Conservation (phyloP, 2,888 invertebrate genomes). For the Hyalella azteca region DNA sequence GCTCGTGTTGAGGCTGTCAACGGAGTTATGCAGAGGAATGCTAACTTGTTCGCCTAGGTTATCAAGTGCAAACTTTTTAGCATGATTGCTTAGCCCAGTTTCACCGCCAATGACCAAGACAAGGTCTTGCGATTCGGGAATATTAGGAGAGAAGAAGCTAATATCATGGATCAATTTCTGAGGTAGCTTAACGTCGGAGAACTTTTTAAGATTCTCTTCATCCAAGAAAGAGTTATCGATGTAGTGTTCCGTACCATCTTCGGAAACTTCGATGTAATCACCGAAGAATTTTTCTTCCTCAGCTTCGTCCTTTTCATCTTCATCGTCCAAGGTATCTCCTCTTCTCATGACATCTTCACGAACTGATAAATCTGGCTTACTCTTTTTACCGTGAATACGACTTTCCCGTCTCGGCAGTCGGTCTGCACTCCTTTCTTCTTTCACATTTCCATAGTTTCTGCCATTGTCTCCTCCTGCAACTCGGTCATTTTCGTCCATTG, state of each 20-base stretch:
- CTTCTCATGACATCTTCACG: not conserved
- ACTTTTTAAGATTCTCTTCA: slow-evolving; percentile 29
- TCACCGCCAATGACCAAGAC: slow-evolving; percentile 89
- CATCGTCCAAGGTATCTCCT: not conserved
- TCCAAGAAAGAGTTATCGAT: slow-evolving; percentile 22
- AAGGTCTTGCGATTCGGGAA: slow-evolving; percentile 67
- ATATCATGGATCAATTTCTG: slow-evolving; percentile 56
- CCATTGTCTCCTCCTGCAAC: not conserved
- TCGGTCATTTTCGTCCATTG: not conserved
- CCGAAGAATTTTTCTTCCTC: slow-evolving; percentile 7
- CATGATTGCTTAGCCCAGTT: slow-evolving; percentile 78
- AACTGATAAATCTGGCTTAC: not conserved
- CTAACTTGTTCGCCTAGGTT: slow-evolving; percentile 73
- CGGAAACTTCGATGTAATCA: not conserved
- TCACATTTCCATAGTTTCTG: not conserved
- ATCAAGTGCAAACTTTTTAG: slow-evolving; percentile 70
- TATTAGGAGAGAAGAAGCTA: slow-evolving; percentile 65
- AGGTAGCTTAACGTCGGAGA: slow-evolving; percentile 59
- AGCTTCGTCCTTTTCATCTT: not conserved
- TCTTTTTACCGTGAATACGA: not conserved
- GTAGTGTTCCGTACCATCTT: not conserved
- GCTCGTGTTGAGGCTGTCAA: slow-evolving; percentile 85
- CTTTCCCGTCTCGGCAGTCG: not conserved
- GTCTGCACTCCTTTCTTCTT: not conserved
- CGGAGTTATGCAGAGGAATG: slow-evolving; percentile 77